These are phyloP conservation scores for Petroica traversi DNA, from an alignment of 2,113 vertebrate species.

Conservation along the genomic window DNA sequence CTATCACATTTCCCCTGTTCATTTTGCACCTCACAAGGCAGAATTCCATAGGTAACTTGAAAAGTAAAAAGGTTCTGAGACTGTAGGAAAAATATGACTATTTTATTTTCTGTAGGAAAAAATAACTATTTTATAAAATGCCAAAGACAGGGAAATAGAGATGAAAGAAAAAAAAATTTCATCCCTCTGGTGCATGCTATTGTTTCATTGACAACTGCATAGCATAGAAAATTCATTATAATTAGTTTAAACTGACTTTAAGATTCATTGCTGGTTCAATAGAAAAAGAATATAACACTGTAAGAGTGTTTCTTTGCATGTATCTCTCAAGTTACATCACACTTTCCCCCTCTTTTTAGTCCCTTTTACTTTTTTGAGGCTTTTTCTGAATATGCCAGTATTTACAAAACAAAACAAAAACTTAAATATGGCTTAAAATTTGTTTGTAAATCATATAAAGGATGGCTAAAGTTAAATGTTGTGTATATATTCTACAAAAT, in stretches of 20 bases:
- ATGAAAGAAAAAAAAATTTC: neutral
- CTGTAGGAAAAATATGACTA: neutral
- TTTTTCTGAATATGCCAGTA: neutral
- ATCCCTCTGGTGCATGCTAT: neutral
- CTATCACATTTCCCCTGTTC: neutral
- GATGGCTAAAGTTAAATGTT: neutral
- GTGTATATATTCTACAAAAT: neutral
- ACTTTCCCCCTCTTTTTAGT: neutral
- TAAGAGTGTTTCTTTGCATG: neutral
- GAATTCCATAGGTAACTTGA: neutral
- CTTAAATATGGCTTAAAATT: neutral
- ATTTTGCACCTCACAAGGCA: neutral
- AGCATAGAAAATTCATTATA: neutral
- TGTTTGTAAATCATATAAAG: neutral
- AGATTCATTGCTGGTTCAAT: neutral
- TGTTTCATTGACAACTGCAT: neutral
- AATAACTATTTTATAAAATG: neutral
- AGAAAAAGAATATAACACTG: neutral
- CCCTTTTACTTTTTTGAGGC: neutral
- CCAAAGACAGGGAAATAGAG: neutral
- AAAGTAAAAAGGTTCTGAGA: neutral
- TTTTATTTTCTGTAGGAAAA: neutral
- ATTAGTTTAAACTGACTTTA: neutral
- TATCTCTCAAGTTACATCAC: neutral
- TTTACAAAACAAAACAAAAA: neutral